Evolutionary conservation across 2,888 invertebrate genomes (phyloP), one percentile per base, ranked within the genome.

Genomic region (Aproaerema taeniolella): DNA sequence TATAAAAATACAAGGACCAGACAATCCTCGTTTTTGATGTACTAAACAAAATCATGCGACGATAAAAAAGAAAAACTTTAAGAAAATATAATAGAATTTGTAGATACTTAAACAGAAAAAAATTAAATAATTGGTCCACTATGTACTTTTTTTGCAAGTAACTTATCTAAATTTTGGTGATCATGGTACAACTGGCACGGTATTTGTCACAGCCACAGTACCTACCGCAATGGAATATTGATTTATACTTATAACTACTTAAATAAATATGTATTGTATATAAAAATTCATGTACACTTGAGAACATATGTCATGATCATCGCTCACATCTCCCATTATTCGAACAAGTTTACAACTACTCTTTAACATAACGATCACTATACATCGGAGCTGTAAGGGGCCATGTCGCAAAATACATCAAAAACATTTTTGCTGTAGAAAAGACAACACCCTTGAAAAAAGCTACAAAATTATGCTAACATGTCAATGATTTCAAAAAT

Each of bases 121-220:
- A n/a, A n/a, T n/a, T n/a, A n/a, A n/a, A n/a, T n/a, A n/a, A n/a
- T n/a, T n/a, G n/a, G n/a, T n/a, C n/a, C n/a, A n/a, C n/a, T n/a
- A n/a, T n/a, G n/a, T n/a, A n/a, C n/a, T n/a, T n/a, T n/a, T n/a
- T n/a, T n/a, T n/a, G n/a, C n/a, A n/a, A n/a, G n/a, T n/a, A n/a
- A n/a, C n/a, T n/a, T n/a, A 16, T 15, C 37, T 47, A 48, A 25
- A 39, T 50, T 55, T 55, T 65, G 61, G 58, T 65, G 53, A 59
- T 57, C 42, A 56, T 52, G 52, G 52, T 62, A 61, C 44, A 58
- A 61, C 55, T 65, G 61, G 50, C 55, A 63, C 60, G 50, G 48
- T 53, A 52, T 50, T 47, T 53, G 57, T 72, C 74, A 76, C 74
- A 75, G 75, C 75, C 76, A 53, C 51, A 44, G 51, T 57, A 55